A percentile compares a stretch with the other conserved stretches of the same genome.
These are phyloP conservation scores for Netelia melanura DNA, from an alignment of 2,888 invertebrate genomes.

Conservation along the genomic window DNA sequence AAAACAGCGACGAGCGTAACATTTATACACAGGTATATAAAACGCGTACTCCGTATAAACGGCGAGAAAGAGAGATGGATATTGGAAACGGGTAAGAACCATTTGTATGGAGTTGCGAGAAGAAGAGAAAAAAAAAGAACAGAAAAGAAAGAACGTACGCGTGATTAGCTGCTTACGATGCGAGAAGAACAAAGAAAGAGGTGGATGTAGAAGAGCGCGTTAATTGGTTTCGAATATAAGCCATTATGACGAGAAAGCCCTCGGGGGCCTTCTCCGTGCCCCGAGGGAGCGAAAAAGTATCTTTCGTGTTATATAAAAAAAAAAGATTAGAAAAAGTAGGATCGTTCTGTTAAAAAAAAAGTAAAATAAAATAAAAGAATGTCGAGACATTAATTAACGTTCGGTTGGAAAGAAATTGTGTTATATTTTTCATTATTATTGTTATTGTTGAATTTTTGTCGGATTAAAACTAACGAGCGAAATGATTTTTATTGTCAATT, in stretches of 20 bases:
- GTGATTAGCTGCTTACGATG: constrained; percentile 35
- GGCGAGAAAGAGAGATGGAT: constrained; percentile 1
- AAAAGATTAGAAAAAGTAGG: too few relatives aligned
- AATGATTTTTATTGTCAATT: not conserved
- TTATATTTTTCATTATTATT: too few relatives aligned
- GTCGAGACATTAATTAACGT: too few relatives aligned
- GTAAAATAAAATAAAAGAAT: too few relatives aligned
- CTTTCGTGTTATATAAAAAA: not conserved
- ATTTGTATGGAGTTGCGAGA: constrained; percentile 12
- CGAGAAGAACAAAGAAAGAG: constrained; percentile 25
- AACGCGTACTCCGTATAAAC: too few relatives aligned
- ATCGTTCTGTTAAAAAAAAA: too few relatives aligned
- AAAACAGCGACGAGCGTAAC: too few relatives aligned
- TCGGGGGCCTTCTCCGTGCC: constrained; percentile 23
- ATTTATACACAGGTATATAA: too few relatives aligned
- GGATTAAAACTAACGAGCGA: too few relatives aligned
- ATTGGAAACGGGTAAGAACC: constrained; percentile 13
- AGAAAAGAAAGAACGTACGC: not conserved
- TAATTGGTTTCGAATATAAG: constrained; percentile 55
- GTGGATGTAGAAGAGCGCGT: constrained; percentile 29
- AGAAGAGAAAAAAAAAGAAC: not conserved
- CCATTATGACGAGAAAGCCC: constrained; percentile 45
- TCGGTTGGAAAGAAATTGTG: too few relatives aligned
- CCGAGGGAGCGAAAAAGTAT: not conserved
- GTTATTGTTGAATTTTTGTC: not conserved